Evolutionary conservation across 2,888 invertebrate genomes (phyloP).

Genomic region (Aporophyla lueneburgensis): DNA sequence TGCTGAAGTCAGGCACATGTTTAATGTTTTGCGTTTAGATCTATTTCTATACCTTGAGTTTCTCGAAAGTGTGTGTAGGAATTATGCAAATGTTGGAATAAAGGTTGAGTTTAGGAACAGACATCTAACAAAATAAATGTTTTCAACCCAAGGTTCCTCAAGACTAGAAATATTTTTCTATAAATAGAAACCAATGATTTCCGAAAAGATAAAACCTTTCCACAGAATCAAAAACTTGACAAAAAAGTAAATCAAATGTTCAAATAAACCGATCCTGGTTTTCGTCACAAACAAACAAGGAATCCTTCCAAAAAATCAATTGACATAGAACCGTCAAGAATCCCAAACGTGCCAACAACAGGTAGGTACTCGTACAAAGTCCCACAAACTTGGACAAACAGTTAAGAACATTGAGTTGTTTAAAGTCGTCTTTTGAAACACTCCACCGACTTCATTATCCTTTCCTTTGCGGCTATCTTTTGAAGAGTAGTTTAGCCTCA

Average conservation of each 20-base stretch:
- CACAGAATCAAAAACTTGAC: no score
- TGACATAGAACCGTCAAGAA: slow-evolving; percentile 37
- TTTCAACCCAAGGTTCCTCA: background rate
- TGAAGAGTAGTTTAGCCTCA: slow-evolving; percentile 63
- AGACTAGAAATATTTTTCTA: no score
- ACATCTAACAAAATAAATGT: background rate
- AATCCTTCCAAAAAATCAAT: slow-evolving; percentile 35
- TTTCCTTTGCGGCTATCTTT: slow-evolving; percentile 67
- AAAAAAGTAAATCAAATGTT: background rate
- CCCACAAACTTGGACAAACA: slow-evolving; percentile 57
- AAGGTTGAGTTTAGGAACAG: background rate
- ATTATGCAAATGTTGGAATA: background rate
- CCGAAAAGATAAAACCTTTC: background rate
- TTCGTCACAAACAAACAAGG: slow-evolving; percentile 18
- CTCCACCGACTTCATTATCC: slow-evolving; percentile 66
- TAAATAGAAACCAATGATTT: background rate
- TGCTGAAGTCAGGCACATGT: background rate
- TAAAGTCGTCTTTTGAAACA: slow-evolving; percentile 65
- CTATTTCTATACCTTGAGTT: no score
- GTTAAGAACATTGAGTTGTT: slow-evolving; percentile 66
- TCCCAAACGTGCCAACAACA: slow-evolving; percentile 53
- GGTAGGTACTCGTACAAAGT: slow-evolving; percentile 45
- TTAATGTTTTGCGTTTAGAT: background rate
- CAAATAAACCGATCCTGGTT: background rate
- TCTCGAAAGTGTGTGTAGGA: background rate